Conservation (phyloP, 1,140 invertebrate species). For the Zophobas atratus region DNA sequence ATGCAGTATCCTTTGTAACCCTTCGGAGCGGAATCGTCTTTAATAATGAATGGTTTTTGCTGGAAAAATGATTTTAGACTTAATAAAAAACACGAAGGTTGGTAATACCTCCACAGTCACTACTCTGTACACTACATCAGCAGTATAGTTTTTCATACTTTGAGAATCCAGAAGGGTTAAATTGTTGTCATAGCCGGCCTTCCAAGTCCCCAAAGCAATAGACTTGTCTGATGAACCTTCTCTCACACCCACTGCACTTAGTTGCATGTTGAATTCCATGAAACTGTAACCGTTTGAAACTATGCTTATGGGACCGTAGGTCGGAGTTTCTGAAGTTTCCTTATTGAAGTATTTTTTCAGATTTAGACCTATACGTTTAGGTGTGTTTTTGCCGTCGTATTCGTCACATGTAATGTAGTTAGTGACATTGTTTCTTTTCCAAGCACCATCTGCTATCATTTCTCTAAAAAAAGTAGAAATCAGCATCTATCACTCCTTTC, state of each 20-base stretch:
- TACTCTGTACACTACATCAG: slow-evolving; percentile 76
- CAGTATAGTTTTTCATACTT: slow-evolving; percentile 82
- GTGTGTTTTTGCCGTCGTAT: slow-evolving; percentile 81
- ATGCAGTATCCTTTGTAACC: slow-evolving; percentile 94
- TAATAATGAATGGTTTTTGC: slow-evolving; percentile 92
- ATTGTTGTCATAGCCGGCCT: slow-evolving; percentile 76
- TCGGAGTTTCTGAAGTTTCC: slow-evolving; percentile 73
- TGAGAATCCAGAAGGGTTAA: slow-evolving; percentile 75
- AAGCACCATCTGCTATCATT: slow-evolving; percentile 75
- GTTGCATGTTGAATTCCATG: slow-evolving; percentile 81
- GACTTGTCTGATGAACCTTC: slow-evolving; percentile 77
- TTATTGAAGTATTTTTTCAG: slow-evolving; percentile 67
- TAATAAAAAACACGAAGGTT: slow-evolving; percentile 9
- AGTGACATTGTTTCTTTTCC: slow-evolving; percentile 75
- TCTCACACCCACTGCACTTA: slow-evolving; percentile 77
- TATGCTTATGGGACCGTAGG: slow-evolving; percentile 74
- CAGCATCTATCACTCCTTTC: background rate
- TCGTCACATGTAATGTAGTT: slow-evolving; percentile 83
- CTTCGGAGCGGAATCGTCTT: slow-evolving; percentile 75
- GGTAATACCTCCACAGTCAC: slow-evolving; percentile 58
- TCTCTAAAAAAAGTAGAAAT: slow-evolving; percentile 53
- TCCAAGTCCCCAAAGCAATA: slow-evolving; percentile 77
- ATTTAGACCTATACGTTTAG: slow-evolving; percentile 67
- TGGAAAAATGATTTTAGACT: slow-evolving; percentile 62
- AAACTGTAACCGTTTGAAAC: slow-evolving; percentile 79